Conservation (phyloP, 1,140 invertebrate species). For the Drosophila setifemur region DNA sequence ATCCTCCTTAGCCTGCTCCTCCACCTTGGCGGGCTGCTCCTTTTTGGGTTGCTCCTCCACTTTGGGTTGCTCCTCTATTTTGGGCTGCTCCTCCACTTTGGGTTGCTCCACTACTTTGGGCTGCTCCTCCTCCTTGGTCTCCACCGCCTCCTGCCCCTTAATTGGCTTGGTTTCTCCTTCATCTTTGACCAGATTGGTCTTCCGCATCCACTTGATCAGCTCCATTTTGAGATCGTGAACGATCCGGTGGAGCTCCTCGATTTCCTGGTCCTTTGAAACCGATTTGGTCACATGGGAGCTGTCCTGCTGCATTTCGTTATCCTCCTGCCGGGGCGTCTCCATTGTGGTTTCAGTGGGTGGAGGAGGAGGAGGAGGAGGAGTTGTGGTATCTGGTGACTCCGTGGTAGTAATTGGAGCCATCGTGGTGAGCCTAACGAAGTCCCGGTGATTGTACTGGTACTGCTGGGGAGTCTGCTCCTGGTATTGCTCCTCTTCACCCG, state of each 20-base stretch:
- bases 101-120: not conserved
- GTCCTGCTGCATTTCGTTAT: conserved; percentile 19
- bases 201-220: not conserved
- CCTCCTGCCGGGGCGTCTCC: not conserved
- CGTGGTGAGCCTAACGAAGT: conserved; percentile 10
- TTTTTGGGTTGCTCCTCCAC: conserved; percentile 1
- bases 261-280: conserved; percentile 4
- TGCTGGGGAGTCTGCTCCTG: not conserved
- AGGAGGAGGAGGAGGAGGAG: not conserved
- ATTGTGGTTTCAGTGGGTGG: conserved; percentile 1
- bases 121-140: not conserved
- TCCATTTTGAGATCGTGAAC: conserved; percentile 9
- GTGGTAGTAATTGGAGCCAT: too few species aligned
- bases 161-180: not conserved
- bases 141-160: too few species aligned
- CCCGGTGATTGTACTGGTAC: conserved; percentile 2
- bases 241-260: not conserved
- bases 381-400: too few species aligned
- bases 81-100: not conserved
- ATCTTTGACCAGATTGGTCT: not conserved
- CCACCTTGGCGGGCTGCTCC: not conserved
- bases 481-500: not conserved
- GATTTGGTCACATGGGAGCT: not conserved
- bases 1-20: not conserved
- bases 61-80: not conserved